Conservation (phyloP, 2,888 invertebrate genomes). For the Plagodis dolabraria region DNA sequence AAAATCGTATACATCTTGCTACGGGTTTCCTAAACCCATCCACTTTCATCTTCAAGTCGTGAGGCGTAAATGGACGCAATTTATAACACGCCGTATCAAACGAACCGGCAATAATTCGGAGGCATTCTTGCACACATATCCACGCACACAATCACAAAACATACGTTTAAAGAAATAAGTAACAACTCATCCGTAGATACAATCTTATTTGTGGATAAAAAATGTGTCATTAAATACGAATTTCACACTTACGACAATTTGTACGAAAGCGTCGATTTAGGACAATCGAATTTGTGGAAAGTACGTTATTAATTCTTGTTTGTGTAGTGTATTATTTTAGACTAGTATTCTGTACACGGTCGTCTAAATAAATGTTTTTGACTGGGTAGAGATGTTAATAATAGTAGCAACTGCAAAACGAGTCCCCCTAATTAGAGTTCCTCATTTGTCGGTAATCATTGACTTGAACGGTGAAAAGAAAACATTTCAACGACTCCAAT, state of each 20-base stretch:
- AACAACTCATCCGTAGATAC: slow-evolving; percentile 10
- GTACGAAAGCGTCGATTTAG: slow-evolving; percentile 39
- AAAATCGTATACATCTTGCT: slow-evolving; percentile 27
- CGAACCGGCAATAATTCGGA: slow-evolving; percentile 58
- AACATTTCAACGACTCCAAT: slow-evolving; percentile 25
- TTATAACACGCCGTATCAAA: slow-evolving; percentile 66
- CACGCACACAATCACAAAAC: slow-evolving; percentile 24
- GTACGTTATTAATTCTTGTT: slow-evolving; percentile 24
- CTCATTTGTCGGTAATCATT: slow-evolving; percentile 20
- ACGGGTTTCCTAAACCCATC: slow-evolving; percentile 20
- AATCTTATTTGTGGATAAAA: slow-evolving; percentile 39
- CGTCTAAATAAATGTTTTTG: too few relatives aligned
- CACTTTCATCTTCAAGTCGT: slow-evolving; percentile 52
- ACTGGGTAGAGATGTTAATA: not conserved
- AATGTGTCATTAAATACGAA: slow-evolving; percentile 49
- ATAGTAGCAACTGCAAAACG: not conserved
- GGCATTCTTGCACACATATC: slow-evolving; percentile 38
- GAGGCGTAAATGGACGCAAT: slow-evolving; percentile 69
- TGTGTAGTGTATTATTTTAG: slow-evolving; percentile 23
- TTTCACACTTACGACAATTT: slow-evolving; percentile 42
- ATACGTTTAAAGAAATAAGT: slow-evolving; percentile 11
- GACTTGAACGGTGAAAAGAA: slow-evolving; percentile 31
- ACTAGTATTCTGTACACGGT: not conserved
- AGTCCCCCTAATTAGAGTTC: slow-evolving; percentile 4
- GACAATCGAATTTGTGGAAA: slow-evolving; percentile 38